Percentiles rank a stretch among this genome's conserved stretches.
Evolutionary conservation across 2,888 invertebrate species (phyloP).

Genomic region (Leptinotarsa peninsularis): DNA sequence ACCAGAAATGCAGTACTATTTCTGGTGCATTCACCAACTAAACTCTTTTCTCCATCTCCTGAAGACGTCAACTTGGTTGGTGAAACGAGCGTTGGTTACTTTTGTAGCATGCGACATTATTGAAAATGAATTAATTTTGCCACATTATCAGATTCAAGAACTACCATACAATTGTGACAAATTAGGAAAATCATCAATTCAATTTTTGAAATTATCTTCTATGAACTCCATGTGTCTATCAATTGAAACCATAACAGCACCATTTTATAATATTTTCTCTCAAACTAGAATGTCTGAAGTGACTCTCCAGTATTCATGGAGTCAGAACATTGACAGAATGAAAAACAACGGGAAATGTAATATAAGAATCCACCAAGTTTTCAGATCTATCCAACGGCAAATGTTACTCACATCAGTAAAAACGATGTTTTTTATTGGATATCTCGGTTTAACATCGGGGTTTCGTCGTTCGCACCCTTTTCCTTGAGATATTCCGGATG

Average conservation of each 20-base stretch:
- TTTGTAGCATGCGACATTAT: too few relatives aligned
- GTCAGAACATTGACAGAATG: constrained; percentile 45
- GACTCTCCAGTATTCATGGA: constrained; percentile 51
- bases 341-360: constrained; percentile 53
- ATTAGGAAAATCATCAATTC: too few relatives aligned
- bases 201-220: too few relatives aligned
- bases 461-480: constrained; percentile 31
- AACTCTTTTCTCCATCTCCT: too few relatives aligned
- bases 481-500: constrained; percentile 15
- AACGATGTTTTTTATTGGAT: constrained; percentile 44
- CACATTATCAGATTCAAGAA: too few relatives aligned
- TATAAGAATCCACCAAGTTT: constrained; percentile 44
- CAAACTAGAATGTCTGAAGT: constrained; percentile 48
- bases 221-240: too few relatives aligned
- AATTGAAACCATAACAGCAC: background rate
- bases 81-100: too few relatives aligned
- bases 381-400: constrained; percentile 37
- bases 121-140: too few relatives aligned
- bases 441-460: constrained; percentile 40
- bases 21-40: too few relatives aligned
- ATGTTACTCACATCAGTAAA: constrained; percentile 47
- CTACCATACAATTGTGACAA: too few relatives aligned
- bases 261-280: background rate
- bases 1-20: too few relatives aligned
- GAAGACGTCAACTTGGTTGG: too few relatives aligned